A percentile compares a stretch with the other conserved stretches of the same genome.
phyloP scores from a whole-genome alignment of 2,797 vertebrate species.

The Echiichthys vipera region DNA sequence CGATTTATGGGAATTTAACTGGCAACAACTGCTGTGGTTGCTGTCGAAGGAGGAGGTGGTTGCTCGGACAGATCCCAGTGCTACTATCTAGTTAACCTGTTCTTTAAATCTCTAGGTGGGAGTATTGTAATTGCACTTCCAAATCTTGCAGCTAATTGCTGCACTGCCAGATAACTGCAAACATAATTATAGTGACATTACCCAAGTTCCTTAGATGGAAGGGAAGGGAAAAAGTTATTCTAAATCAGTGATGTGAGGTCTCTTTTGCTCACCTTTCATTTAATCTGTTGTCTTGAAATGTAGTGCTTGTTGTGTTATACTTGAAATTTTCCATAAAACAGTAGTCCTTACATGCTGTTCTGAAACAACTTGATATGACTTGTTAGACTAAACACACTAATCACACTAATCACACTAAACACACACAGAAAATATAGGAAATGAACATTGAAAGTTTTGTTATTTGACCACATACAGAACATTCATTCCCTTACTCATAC shows the following conservation, averaged over 20 bases:
- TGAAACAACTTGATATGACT: background rate
- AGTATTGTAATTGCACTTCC: conserved; percentile 59
- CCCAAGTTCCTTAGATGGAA: conserved; percentile 34
- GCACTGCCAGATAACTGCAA: conserved; percentile 46
- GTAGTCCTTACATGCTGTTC: background rate
- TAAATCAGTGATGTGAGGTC: conserved; percentile 17
- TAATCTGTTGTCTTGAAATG: background rate
- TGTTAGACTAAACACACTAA: background rate
- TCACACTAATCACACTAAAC: no score
- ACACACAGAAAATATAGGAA: background rate
- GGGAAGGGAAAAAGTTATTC: conserved; percentile 4
- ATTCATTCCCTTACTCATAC: conserved; percentile 3
- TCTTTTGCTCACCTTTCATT: conserved; percentile 14
- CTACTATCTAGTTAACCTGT: conserved; percentile 51
- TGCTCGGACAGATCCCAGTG: conserved; percentile 33
- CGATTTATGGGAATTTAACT: conserved; percentile 60
- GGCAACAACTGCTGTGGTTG: conserved; percentile 28
- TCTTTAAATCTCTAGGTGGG: conserved; percentile 54
- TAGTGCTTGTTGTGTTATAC: background rate
- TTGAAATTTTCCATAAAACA: background rate
- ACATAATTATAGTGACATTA: conserved; percentile 64
- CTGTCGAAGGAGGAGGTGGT: conserved; percentile 27
- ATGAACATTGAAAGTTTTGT: background rate
- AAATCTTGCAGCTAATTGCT: conserved; percentile 64
- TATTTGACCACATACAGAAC: background rate